Evolutionary conservation across 1,140 invertebrate species (phyloP).

Genomic region (Zaprionus ornatus): DNA sequence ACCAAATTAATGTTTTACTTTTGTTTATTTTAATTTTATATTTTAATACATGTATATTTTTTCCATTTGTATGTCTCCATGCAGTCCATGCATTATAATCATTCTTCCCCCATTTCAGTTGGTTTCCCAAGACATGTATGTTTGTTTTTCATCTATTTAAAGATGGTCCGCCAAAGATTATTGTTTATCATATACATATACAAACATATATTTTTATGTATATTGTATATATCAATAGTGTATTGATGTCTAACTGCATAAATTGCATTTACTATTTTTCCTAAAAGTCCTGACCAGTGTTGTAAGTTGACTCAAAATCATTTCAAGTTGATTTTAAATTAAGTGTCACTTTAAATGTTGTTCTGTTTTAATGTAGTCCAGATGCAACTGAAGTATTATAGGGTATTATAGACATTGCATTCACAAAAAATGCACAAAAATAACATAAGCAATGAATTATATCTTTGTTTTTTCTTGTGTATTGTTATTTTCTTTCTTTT

Average conservation of each 20-base stretch:
- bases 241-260: slow-evolving; percentile 30
- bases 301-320: slow-evolving; percentile 24
- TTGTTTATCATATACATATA: slow-evolving; percentile 11
- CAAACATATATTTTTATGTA: slow-evolving; percentile 3
- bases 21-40: slow-evolving; percentile 47
- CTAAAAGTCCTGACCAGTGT: slow-evolving; percentile 33
- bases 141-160: slow-evolving; percentile 36
- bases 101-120: slow-evolving; percentile 18
- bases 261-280: slow-evolving; percentile 39
- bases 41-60: slow-evolving; percentile 44
- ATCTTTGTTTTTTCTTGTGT: slow-evolving; percentile 8
- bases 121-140: slow-evolving; percentile 27
- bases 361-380: slow-evolving; percentile 13
- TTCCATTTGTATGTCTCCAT: slow-evolving; percentile 32
- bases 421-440: background rate
- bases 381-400: slow-evolving; percentile 16
- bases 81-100: slow-evolving; percentile 22
- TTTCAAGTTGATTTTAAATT: slow-evolving; percentile 27
- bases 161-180: slow-evolving; percentile 26
- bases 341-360: slow-evolving; percentile 25
- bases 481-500: background rate
- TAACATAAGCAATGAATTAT: slow-evolving; percentile 31
- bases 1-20: slow-evolving; percentile 18
- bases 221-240: slow-evolving; percentile 25
- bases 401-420: slow-evolving; percentile 3